Evolutionary conservation across 2,113 vertebrate species (phyloP).

Genomic region (Seriola dumerili): DNA sequence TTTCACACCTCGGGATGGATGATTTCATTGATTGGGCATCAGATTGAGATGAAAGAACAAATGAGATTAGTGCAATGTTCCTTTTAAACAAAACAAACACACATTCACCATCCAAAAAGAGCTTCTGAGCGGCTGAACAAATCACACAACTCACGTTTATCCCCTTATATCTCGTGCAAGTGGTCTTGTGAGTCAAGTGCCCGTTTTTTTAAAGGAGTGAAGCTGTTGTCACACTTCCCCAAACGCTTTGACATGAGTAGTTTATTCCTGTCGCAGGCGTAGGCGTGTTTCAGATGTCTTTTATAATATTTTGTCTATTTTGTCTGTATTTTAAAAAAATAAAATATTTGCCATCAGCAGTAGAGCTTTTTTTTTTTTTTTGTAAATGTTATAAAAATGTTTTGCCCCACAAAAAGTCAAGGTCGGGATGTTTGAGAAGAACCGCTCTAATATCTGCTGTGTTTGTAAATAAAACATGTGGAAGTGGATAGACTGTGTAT

Average conservation of each 20-base stretch:
- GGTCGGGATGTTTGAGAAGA: no score
- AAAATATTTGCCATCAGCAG: conserved; percentile 43
- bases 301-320: conserved; percentile 72
- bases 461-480: no score
- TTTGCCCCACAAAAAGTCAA: no score
- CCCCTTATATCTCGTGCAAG: neutral
- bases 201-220: conserved; percentile 16
- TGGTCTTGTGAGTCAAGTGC: conserved; percentile 31
- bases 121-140: neutral
- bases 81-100: neutral
- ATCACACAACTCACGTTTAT: neutral
- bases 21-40: neutral
- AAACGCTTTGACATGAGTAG: conserved; percentile 32
- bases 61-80: neutral
- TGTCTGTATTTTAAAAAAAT: conserved; percentile 65
- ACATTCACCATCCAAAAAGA: neutral
- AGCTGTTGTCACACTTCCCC: neutral
- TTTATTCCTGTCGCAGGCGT: conserved; percentile 41
- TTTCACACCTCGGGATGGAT: neutral
- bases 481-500: no score
- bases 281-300: conserved; percentile 59
- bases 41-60: neutral
- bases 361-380: no score
- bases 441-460: no score
- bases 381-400: no score